Percentiles rank a stretch among this genome's conserved stretches.
phyloP scores from a whole-genome alignment of 1,140 invertebrate species.

The Uloborus diversus region DNA sequence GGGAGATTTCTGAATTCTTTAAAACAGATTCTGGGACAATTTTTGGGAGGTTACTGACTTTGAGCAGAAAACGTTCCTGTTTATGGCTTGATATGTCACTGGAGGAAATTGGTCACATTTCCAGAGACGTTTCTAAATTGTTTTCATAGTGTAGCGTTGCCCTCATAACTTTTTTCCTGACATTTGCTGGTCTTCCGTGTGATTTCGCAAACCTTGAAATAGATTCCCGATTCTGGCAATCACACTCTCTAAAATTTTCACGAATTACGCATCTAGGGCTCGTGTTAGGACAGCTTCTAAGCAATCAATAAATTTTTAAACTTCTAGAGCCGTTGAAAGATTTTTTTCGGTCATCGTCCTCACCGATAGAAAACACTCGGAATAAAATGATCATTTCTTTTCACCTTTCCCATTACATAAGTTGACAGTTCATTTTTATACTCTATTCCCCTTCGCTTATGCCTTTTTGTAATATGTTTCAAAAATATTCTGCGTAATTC shows the following conservation, averaged over 20 bases:
- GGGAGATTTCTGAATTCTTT: no score
- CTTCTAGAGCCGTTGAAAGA: background rate
- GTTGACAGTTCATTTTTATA: background rate
- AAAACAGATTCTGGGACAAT: no score
- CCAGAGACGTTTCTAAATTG: no score
- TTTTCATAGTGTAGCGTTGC: no score
- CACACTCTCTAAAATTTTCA: background rate
- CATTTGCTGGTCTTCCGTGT: background rate
- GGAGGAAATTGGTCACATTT: background rate
- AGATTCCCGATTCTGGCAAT: background rate
- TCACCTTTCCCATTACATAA: background rate
- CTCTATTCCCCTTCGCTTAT: no score
- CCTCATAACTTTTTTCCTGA: background rate
- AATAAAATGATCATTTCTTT: background rate
- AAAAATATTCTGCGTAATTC: no score
- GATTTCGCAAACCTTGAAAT: background rate
- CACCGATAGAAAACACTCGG: background rate
- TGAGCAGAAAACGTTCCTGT: no score
- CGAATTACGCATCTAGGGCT: background rate
- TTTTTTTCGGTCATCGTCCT: background rate
- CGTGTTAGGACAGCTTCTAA: background rate
- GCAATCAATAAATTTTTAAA: background rate
- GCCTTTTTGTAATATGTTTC: no score
- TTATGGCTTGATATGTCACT: no score
- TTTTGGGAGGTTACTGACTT: no score